These are phyloP conservation scores for Callimorpha dominula DNA, from an alignment of 2,888 invertebrate species.

Conservation along the genomic window DNA sequence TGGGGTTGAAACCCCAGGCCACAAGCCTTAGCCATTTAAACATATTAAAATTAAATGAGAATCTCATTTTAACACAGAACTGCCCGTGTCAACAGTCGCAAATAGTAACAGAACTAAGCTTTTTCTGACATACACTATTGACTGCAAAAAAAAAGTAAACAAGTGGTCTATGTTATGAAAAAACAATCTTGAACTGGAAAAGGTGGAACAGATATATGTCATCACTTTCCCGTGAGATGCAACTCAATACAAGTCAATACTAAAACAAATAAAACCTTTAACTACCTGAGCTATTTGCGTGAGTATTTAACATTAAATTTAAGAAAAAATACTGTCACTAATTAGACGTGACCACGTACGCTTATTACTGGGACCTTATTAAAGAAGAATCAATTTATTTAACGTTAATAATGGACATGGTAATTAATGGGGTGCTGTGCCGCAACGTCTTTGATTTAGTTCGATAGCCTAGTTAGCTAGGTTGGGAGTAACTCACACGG, in stretches of 20 bases:
- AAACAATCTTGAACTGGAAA: not conserved
- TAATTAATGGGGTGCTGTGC: constrained; percentile 79
- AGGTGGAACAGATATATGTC: not conserved
- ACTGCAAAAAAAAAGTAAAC: not conserved
- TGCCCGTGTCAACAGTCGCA: no score
- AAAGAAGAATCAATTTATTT: constrained; percentile 70
- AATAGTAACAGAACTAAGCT: not conserved
- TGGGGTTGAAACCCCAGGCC: no score
- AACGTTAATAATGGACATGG: constrained; percentile 67
- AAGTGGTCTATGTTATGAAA: not conserved
- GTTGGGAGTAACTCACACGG: constrained; percentile 36
- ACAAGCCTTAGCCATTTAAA: no score
- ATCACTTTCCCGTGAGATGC: constrained; percentile 2
- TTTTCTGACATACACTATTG: not conserved
- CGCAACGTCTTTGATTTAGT: constrained; percentile 55
- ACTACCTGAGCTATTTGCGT: not conserved
- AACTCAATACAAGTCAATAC: not conserved
- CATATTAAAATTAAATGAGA: no score
- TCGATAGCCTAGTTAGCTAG: constrained; percentile 72
- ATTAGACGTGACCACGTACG: constrained; percentile 38
- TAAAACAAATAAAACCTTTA: constrained; percentile 1
- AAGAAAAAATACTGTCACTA: constrained; percentile 19
- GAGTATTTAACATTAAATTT: not conserved
- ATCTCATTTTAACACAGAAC: no score
- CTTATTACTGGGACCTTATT: constrained; percentile 54